A percentile compares a stretch with the other conserved stretches of the same genome.
phyloP scores from a whole-genome alignment of 2,888 invertebrate species.

The Drosophila borealis region DNA sequence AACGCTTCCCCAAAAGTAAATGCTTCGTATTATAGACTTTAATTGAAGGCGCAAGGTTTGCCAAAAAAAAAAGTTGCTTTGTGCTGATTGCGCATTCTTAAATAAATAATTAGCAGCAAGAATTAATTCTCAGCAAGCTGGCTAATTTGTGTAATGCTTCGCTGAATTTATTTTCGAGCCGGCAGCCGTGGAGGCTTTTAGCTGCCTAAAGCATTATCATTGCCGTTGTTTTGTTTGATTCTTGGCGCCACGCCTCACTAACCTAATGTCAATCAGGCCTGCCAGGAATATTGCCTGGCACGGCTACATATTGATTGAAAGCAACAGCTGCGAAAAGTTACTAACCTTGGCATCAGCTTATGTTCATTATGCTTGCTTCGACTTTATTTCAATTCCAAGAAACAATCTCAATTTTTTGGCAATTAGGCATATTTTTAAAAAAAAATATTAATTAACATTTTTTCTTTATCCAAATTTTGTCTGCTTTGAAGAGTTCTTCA shows the following conservation, averaged over 20 bases:
- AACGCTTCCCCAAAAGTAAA: background rate
- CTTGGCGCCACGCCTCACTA: slow-evolving; percentile 27
- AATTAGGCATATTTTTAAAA: background rate
- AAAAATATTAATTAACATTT: background rate
- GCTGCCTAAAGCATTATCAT: background rate
- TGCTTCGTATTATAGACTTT: slow-evolving; percentile 3
- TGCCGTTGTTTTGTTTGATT: slow-evolving; percentile 25
- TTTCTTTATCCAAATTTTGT: no score
- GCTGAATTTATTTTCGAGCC: slow-evolving; percentile 14
- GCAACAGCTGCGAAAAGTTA: slow-evolving; percentile 18
- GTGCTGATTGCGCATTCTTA: slow-evolving; percentile 29
- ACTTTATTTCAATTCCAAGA: background rate
- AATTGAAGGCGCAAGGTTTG: background rate
- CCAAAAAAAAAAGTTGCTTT: slow-evolving; percentile 1
- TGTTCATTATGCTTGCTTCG: background rate
- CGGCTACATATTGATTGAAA: slow-evolving; percentile 35
- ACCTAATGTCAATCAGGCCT: slow-evolving; percentile 35
- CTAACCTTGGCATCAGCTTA: background rate
- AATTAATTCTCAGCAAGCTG: slow-evolving; percentile 38
- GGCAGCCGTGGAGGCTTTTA: slow-evolving; percentile 9
- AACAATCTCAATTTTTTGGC: background rate
- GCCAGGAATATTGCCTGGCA: slow-evolving; percentile 17
- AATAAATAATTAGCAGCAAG: slow-evolving; percentile 48
- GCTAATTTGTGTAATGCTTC: slow-evolving; percentile 37
- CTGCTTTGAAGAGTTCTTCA: no score